A percentile compares a stretch with the other conserved stretches of the same genome.
Evolutionary conservation across 2,113 vertebrate genomes (phyloP).

Genomic region (Sminthopsis crassicaudata): DNA sequence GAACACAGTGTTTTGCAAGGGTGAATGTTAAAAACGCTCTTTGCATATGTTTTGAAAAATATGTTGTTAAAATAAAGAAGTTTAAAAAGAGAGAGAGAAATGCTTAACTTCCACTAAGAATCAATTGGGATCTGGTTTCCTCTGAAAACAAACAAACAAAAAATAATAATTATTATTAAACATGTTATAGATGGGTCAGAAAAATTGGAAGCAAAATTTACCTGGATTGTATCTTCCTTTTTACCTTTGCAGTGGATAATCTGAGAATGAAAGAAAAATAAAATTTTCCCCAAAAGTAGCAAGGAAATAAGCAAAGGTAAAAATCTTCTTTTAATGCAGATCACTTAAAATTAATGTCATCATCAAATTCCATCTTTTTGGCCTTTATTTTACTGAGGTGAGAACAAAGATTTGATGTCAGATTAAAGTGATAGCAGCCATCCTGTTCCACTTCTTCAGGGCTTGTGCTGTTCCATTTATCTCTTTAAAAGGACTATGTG

Average conservation of each 20-base stretch:
- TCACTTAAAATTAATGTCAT: background rate
- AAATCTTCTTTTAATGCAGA: conserved; percentile 25
- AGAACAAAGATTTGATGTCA: conserved; percentile 5
- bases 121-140: background rate
- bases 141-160: background rate
- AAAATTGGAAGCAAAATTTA: background rate
- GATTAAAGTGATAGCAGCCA: background rate
- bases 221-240: background rate
- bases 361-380: background rate
- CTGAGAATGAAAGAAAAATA: background rate
- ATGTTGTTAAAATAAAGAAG: too few relatives aligned
- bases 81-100: background rate
- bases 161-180: conserved; percentile 33
- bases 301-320: background rate
- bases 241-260: background rate
- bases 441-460: background rate
- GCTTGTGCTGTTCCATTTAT: background rate
- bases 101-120: background rate
- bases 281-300: background rate
- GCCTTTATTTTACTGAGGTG: background rate
- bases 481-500: background rate
- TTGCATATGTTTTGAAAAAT: too few relatives aligned
- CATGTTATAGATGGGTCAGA: background rate
- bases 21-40: too few relatives aligned
- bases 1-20: too few relatives aligned